These are phyloP conservation scores for Myotis yumanensis DNA, from an alignment of 2,113 vertebrate species.

Conservation along the genomic window DNA sequence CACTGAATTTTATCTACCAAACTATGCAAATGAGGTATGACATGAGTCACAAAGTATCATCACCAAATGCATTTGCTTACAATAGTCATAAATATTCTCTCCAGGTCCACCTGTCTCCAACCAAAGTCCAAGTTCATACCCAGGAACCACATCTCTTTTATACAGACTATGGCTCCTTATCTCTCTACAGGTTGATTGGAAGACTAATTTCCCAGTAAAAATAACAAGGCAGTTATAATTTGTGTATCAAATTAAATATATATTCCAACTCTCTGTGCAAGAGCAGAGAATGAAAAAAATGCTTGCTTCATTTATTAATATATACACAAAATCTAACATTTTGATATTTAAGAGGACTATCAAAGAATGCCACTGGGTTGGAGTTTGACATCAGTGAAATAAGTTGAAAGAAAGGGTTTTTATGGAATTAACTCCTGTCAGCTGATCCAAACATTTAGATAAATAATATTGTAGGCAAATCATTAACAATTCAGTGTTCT, in stretches of 20 bases:
- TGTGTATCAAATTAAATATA: slow-evolving; percentile 21
- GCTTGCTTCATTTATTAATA: neutral
- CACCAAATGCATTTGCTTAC: neutral
- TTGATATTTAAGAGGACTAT: neutral
- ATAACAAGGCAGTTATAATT: neutral
- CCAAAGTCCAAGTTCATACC: neutral
- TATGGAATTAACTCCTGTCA: slow-evolving; percentile 44
- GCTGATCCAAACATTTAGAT: slow-evolving; percentile 45
- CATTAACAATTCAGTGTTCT: slow-evolving; percentile 15
- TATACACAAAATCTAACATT: neutral
- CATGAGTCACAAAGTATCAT: slow-evolving; percentile 22
- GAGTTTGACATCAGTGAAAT: slow-evolving; percentile 7
- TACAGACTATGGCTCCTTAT: neutral
- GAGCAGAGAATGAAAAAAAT: neutral
- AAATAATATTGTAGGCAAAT: slow-evolving; percentile 27
- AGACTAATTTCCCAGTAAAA: slow-evolving; percentile 16
- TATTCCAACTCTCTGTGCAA: neutral
- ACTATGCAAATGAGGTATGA: slow-evolving; percentile 1
- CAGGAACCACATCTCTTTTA: neutral
- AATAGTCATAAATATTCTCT: neutral
- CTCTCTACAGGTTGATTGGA: neutral
- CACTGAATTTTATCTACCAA: neutral
- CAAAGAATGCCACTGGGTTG: neutral
- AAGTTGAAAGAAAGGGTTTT: slow-evolving; percentile 36
- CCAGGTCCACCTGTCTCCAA: neutral